Evolutionary conservation across 2,888 invertebrate genomes (phyloP), one percentile per base, ranked within the genome.

Genomic region (Lumbricus terrestris): DNA sequence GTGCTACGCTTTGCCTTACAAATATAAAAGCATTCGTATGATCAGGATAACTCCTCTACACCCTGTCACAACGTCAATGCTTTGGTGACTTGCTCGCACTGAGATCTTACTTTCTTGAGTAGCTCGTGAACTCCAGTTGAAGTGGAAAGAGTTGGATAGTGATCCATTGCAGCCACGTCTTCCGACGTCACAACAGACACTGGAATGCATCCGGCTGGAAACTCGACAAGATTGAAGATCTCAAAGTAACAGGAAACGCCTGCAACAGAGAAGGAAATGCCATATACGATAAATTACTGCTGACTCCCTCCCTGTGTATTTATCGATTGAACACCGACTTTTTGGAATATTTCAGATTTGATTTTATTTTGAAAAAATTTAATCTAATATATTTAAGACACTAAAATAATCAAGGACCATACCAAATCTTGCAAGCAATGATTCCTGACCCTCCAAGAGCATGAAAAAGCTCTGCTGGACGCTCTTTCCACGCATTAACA

Each of bases 211-310:
- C 88, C 69, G 18, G 69, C 88, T 33, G 69, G 88, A 88, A 47
- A 90, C 47, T 88, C 29, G 23, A 88, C 33, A 47, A 85, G 69
- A 90, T 88, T 91, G 85, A 88, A 88, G n/a, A 69, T 11, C 88
- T 42, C 69, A 18, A 83, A 33, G 88, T 69, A 85, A 54, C 38
- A 40, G 83, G 33, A 29, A 33, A 38, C n/a, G 40, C 82, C 90
- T 90, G 47, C 37, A 88, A 34, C 69, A 69, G 29, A 69, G 8
- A 4, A 29, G 6, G 69, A 29, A 69, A 69, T 69, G n/a, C n/a
- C n/a, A n/a, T 13, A n/a, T n/a, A n/a, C n/a, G n/a, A n/a, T n/a
- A 69, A 69, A n/a, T n/a, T 69, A 69, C 69, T 69, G n/a, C 69
- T 11, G n/a, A 69, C 69, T 6, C 29, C 29, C 29, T 16, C 13